Base-by-base conservation (phyloP, 1,140 invertebrate genomes). In the Hetaerina americana region DNA sequence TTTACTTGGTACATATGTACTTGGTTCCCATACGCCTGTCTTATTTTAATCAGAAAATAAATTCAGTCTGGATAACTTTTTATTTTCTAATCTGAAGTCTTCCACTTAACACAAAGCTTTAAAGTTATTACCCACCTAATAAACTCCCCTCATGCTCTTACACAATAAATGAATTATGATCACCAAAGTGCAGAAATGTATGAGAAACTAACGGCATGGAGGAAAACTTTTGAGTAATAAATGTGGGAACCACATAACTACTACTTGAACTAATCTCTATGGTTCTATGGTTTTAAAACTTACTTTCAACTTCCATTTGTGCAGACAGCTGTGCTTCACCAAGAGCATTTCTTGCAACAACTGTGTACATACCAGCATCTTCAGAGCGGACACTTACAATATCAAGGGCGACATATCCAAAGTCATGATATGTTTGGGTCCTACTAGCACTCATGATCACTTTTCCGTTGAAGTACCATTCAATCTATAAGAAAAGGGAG, bases 381-480 rank as follows among this genome's bases (percentile, higher is more conserved):
- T 94, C 91, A 27, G 88, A 85, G 40, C 92, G 84, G 8, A 96
- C 94, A 79, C 91, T 92, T 71, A 93, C 83, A 75, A 98, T 96
- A 78, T 98, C 95, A 73, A 98, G 86, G 66, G 94, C 91, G 6
- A 97, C 94, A 77, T 96, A 97, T 72, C 95, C 95, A 82, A 97
- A 97, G 81, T 98, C 95, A 77, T 97, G 91, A 79, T 95, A 94
- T 6, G 92, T 95, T 79, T 96, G 92, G 76, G 94, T 94, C 76
- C 93, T 86, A 78, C 91, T 94, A 26, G 93, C 93, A 67, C 87
- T 87, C 75, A 89, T 90, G 69, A 94, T 89, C 68, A 91, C 84
- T 78, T 91, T 90, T 10, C 92, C 92, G 81, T 97, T 96, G 77
- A 92, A 92, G 77, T 93, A 95, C 94, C 94, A 96, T 81, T 95